These are phyloP conservation scores for Mormyrus proboscirostris DNA, from an alignment of 2,797 vertebrate genomes.

Conservation along the genomic window DNA sequence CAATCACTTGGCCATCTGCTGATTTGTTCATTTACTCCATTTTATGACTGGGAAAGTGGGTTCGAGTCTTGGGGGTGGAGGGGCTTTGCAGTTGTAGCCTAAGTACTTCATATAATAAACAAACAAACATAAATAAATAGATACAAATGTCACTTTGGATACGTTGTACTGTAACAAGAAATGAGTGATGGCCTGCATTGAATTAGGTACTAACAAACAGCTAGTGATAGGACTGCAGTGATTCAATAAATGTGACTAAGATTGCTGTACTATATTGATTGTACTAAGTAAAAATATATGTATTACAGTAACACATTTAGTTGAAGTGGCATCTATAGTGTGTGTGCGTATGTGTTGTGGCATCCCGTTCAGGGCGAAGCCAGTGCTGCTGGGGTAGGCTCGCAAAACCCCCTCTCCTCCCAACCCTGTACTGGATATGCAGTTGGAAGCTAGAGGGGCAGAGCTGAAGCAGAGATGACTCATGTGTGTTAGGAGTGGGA, in stretches of 20 bases:
- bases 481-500: neutral
- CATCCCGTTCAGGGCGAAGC: neutral
- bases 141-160: neutral
- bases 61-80: neutral
- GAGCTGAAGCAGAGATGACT: neutral
- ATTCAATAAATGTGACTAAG: neutral
- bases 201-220: neutral
- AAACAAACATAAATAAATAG: neutral
- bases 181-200: neutral
- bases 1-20: neutral
- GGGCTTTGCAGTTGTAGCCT: neutral
- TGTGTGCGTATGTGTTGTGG: neutral
- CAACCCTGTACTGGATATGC: neutral
- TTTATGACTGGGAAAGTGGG: neutral
- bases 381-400: neutral
- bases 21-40: neutral
- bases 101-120: neutral
- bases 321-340: neutral
- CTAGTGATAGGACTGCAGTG: neutral
- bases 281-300: neutral
- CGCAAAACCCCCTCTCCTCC: neutral
- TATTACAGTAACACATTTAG: neutral
- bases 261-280: neutral
- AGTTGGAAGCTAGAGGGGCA: neutral
- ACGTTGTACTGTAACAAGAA: neutral